phyloP scores from a whole-genome alignment of 1,140 invertebrate species.

The Copidosoma floridanum region DNA sequence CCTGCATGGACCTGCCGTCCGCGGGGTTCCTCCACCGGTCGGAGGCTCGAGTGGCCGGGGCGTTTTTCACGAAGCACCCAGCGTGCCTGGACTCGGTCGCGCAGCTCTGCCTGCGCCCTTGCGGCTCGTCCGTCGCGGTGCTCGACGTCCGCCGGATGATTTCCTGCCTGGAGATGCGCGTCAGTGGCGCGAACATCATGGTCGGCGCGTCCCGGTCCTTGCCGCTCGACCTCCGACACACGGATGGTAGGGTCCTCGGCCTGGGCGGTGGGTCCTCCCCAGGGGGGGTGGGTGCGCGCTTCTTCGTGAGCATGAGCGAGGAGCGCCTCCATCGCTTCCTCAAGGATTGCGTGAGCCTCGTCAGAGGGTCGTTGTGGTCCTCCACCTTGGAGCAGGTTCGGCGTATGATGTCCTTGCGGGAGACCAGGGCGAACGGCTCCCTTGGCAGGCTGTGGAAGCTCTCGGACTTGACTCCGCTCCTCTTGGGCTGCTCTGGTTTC shows the following conservation, averaged over 20 bases:
- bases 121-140: slow-evolving; percentile 22
- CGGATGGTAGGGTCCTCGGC: slow-evolving; percentile 43
- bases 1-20: slow-evolving; percentile 22
- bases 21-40: slow-evolving; percentile 7
- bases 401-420: slow-evolving; percentile 42
- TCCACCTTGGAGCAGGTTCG: slow-evolving; percentile 32
- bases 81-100: slow-evolving; percentile 2
- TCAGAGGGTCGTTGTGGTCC: slow-evolving; percentile 19
- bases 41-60: background rate
- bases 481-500: background rate
- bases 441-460: slow-evolving; percentile 31
- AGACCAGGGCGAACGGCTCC: slow-evolving; percentile 29
- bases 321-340: slow-evolving; percentile 23
- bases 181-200: slow-evolving; percentile 13
- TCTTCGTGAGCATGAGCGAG: background rate
- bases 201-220: slow-evolving; percentile 2
- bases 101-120: background rate
- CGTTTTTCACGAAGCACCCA: slow-evolving; percentile 32
- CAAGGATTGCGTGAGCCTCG: slow-evolving; percentile 30
- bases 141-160: slow-evolving; percentile 44
- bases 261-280: slow-evolving; percentile 5
- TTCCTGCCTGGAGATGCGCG: slow-evolving; percentile 45
- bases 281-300: background rate
- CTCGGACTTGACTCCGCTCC: slow-evolving; percentile 25
- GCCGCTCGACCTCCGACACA: slow-evolving; percentile 29